These are phyloP conservation scores for Apodemia mormo DNA, from an alignment of 2,888 invertebrate genomes.

Conservation along the genomic window DNA sequence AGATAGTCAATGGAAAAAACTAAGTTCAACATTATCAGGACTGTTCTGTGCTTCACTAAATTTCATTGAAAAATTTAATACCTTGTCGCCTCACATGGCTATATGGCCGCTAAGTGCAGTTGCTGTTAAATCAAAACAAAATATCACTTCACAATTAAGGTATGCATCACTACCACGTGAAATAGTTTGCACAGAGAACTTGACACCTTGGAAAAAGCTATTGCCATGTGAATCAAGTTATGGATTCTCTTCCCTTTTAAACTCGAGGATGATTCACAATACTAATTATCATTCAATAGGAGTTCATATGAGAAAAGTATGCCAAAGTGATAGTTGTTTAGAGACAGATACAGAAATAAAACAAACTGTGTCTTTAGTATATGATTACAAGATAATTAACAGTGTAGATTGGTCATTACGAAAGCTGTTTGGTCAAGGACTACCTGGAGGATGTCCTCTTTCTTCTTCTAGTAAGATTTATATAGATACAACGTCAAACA, in stretches of 20 bases:
- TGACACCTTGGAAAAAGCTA: conserved; percentile 99
- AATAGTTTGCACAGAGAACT: conserved; percentile 98
- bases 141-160: conserved; percentile 82
- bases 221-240: conserved; percentile 95
- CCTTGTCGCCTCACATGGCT: conserved; percentile 90
- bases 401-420: conserved; percentile 92
- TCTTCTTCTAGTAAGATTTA: conserved; percentile 90
- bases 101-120: conserved; percentile 89
- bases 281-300: conserved; percentile 96
- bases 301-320: conserved; percentile 91
- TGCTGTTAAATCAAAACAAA: conserved; percentile 68
- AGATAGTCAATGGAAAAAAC: conserved; percentile 92
- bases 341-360: conserved; percentile 88
- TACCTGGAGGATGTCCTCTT: conserved; percentile 91
- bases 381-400: conserved; percentile 87
- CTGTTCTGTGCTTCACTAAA: conserved; percentile 98
- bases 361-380: conserved; percentile 93
- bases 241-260: conserved; percentile 93
- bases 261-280: conserved; percentile 95
- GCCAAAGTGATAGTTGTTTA: conserved; percentile 82
- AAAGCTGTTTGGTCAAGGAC: conserved; percentile 92
- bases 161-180: conserved; percentile 97
- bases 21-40: conserved; percentile 95
- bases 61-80: conserved; percentile 93
- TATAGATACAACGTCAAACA: conserved; percentile 87